Base-by-base conservation (phyloP, 1,140 invertebrate species). In the Melipona quadrifasciata region DNA sequence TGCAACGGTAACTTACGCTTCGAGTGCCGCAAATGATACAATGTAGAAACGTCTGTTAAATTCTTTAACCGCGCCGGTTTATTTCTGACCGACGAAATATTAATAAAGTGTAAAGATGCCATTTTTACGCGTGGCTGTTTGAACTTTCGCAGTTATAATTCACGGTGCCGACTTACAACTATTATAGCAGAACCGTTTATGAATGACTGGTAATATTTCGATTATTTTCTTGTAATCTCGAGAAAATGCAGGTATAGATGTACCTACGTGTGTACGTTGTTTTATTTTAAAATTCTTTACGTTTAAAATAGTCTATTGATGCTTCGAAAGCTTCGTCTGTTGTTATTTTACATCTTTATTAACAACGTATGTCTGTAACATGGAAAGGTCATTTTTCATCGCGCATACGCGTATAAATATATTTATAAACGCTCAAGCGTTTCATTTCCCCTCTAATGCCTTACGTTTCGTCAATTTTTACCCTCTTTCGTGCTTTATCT, bases 61-160 rank as follows among this genome's bases (percentile, higher is more conserved):
- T 87, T 89, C 88, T 89, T 90, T 82, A 87, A 89, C 85, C 74
- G 34, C 14, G 51, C 24, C 17, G 80, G 39, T 39, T 82, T 90
- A 90, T 90, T 90, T 87, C 82, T 87, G 85, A 76, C 31, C 51
- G 31, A 67, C 82, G 31, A 89, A 90, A 90, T 90, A 90, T 90
- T 90, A 90, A 90, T 90, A 90, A 89, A 80, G 85, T 89, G 85
- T 89, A 89, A 90, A 80, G 87, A 82, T 87, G 81, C 57, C 64
- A 55, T 53, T 34, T 89, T 85, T 83, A 61, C 27, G 82, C 85
- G 75, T 80, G 75, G 81, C 82, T 75, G 84, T 76, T 55, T 73
- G 80, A 86, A 86, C 73, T 70, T 89, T 84, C 71, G 65, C 55
- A 68, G 70, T 17, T n/a, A 71, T 72, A 82, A 86, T 80, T 72